Base-by-base conservation (phyloP, 2,888 invertebrate species). In the Macrosoma leucophasiata region DNA sequence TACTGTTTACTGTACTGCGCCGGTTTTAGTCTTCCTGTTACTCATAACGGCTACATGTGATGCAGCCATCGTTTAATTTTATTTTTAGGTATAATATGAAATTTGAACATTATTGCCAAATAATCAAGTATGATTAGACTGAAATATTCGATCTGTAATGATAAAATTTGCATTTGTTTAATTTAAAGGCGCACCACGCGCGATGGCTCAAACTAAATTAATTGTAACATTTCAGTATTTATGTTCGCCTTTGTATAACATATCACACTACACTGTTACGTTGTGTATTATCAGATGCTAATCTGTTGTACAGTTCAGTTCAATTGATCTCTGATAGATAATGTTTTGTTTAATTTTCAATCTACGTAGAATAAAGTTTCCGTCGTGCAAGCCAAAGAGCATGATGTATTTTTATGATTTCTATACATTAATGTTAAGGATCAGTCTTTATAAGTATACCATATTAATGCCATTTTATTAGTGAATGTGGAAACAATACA, bases 361-460 rank as follows among this genome's bases (percentile, higher is more conserved):
- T 63, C 61, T 64, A 59, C 43, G 59, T 73, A 60, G 64, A 62
- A 58, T 67, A 67, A n/a, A 71, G 53, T 73, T 62, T 78, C 68
- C 77, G 77, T 81, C 82, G 79, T 82, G 81, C 82, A 81, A 78
- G 79, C 82, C 82, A 84, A 79, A 84, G 82, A 84, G 82, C 82
- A 81, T 82, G 82, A 82, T 79, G 81, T 78, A 71, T 79, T 81
- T 74, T 72, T 77, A 74, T 77, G 64, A 67, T 79, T 79, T 79
- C 70, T 76, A 68, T 76, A 78, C 67, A 72, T 68, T 67, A 75
- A 70, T 67, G 41, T 64, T 79, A 77, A 77, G 79, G 58, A 65
- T 70, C 67, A 65, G 60, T 74, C 67, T 61, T 43, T 72, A 50
- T 70, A 73, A 72, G 74, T 71, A 69, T 75, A 79, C 77, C 73